Conservation (phyloP, 2,888 invertebrate species). For the Neria commutata region DNA sequence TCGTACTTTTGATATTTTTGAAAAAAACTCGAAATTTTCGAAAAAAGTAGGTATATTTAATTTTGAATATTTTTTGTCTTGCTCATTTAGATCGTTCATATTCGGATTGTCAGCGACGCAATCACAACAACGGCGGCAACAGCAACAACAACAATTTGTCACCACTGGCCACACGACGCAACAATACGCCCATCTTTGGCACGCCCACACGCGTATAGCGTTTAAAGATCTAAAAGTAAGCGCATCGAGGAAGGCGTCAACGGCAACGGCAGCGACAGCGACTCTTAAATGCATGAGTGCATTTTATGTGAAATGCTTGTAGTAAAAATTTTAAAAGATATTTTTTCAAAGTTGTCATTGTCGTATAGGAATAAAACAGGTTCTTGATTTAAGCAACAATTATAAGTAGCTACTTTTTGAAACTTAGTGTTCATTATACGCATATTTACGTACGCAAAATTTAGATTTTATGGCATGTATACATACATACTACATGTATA, state of each 20-base stretch:
- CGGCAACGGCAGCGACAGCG: no score
- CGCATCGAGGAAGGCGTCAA: not conserved
- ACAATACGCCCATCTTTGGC: slow-evolving; percentile 52
- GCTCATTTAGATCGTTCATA: slow-evolving; percentile 66
- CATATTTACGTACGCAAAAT: not conserved
- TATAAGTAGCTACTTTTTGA: not conserved
- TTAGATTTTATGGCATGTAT: no score
- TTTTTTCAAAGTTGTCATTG: not conserved
- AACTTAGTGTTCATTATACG: no score
- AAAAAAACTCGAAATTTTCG: not conserved
- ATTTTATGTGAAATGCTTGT: not conserved
- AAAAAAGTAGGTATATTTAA: no score
- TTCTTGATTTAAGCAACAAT: not conserved
- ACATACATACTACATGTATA: no score
- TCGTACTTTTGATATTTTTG: not conserved
- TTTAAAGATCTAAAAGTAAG: slow-evolving; percentile 50
- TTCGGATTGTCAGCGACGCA: slow-evolving; percentile 65
- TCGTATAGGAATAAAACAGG: slow-evolving; percentile 14
- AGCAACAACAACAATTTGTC: slow-evolving; percentile 42
- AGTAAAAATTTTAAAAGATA: not conserved
- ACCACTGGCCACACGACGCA: slow-evolving; percentile 48
- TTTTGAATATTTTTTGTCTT: slow-evolving; percentile 28
- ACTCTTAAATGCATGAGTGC: no score
- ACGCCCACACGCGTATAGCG: slow-evolving; percentile 61
- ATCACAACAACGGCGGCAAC: slow-evolving; percentile 40